Evolutionary conservation across 2,888 invertebrate genomes (phyloP).

Genomic region (Sesia bembeciformis): DNA sequence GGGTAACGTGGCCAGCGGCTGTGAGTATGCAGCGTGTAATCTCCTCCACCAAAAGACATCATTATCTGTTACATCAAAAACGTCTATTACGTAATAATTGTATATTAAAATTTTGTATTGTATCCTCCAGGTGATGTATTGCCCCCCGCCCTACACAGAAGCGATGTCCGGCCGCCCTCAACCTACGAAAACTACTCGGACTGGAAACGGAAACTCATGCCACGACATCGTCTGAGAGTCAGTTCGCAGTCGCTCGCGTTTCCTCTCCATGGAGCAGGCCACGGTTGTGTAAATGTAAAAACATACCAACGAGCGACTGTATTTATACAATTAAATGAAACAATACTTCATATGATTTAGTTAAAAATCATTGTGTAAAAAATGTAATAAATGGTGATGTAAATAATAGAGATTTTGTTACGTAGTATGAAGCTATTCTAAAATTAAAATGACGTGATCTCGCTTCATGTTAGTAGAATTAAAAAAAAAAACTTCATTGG

Average conservation of each 20-base stretch:
- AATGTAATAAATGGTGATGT: neutral
- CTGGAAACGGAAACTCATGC: constrained; percentile 80
- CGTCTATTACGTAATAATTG: no score
- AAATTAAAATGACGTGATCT: neutral
- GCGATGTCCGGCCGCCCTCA: constrained; percentile 63
- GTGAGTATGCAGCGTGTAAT: no score
- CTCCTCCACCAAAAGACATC: no score
- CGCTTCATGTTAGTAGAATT: neutral
- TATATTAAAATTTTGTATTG: no score
- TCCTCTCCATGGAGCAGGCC: constrained; percentile 33
- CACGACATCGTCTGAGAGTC: constrained; percentile 71
- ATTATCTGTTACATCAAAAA: no score
- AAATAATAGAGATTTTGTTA: neutral
- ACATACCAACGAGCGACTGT: neutral
- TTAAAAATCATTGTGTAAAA: neutral
- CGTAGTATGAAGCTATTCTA: neutral
- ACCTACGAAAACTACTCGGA: constrained; percentile 79
- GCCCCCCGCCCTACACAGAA: constrained; percentile 64
- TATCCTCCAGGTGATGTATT: constrained; percentile 71
- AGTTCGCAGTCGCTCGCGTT: constrained; percentile 43
- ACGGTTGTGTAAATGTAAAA: constrained; percentile 34
- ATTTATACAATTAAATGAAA: neutral
- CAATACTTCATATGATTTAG: neutral
- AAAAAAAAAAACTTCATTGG: neutral
- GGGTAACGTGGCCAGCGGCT: no score